Conservation (phyloP, 2,113 vertebrate genomes). For the Anser brachyrhynchus region DNA sequence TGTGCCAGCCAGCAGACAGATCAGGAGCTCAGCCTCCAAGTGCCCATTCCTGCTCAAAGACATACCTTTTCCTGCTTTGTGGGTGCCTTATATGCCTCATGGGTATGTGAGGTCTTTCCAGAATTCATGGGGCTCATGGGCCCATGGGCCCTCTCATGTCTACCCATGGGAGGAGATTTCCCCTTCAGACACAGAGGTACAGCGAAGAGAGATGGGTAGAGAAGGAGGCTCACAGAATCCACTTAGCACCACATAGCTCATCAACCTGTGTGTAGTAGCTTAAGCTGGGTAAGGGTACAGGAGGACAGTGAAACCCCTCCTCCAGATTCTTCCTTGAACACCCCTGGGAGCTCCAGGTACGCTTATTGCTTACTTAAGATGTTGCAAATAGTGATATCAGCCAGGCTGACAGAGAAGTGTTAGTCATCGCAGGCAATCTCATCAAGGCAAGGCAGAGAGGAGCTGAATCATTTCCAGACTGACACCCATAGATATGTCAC, state of each 20-base stretch:
- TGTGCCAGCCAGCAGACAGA: background rate
- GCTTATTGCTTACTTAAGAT: background rate
- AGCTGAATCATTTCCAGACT: slow-evolving; percentile 13
- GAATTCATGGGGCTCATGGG: background rate
- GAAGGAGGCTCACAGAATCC: accelerated
- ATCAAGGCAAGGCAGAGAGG: background rate
- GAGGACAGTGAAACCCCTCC: background rate
- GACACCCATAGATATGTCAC: background rate
- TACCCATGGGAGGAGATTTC: background rate
- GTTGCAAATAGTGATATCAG: background rate
- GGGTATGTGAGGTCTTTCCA: background rate
- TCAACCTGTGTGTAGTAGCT: background rate
- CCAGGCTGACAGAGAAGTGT: background rate
- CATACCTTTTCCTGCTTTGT: background rate
- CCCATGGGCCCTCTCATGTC: too few species aligned
- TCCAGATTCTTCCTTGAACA: background rate
- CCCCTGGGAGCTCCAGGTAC: background rate
- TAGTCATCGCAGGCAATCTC: background rate
- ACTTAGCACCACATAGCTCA: background rate
- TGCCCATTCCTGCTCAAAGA: background rate
- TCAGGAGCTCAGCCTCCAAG: background rate
- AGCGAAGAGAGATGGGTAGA: background rate
- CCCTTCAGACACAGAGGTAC: background rate
- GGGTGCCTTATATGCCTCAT: background rate
- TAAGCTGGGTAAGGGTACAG: background rate